A percentile compares a stretch with the other conserved stretches of the same genome.
These are phyloP conservation scores for Clanis bilineata DNA, from an alignment of 2,888 invertebrate genomes.

Conservation along the genomic window DNA sequence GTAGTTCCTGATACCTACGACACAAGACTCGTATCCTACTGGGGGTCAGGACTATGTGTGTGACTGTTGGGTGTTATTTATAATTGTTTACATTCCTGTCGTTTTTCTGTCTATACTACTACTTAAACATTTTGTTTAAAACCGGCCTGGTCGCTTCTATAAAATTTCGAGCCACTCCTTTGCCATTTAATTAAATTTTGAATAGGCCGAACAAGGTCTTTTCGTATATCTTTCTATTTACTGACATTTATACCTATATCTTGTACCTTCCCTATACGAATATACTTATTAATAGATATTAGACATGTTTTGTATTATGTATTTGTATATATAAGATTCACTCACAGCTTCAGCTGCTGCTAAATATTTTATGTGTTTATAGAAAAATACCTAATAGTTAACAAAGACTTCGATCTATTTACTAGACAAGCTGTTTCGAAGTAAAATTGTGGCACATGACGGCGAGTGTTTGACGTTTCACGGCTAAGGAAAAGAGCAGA, in stretches of 20 bases:
- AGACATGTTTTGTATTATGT: conserved; percentile 2
- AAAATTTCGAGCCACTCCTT: neutral
- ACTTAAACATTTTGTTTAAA: neutral
- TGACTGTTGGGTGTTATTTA: too few species aligned
- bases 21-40: too few species aligned
- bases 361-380: neutral
- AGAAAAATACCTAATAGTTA: too few species aligned
- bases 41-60: too few species aligned
- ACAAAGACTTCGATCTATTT: too few species aligned
- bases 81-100: neutral
- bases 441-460: too few species aligned
- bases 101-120: neutral
- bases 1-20: too few species aligned
- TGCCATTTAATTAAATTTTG: neutral
- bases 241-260: conserved; percentile 12
- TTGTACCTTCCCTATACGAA: conserved; percentile 6
- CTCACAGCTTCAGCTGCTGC: neutral
- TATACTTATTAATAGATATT: conserved; percentile 6
- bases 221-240: conserved; percentile 12
- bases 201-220: neutral
- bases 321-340: neutral
- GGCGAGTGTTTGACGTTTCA: too few species aligned
- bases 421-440: neutral
- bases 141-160: neutral
- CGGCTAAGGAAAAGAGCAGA: too few species aligned